A percentile compares a stretch with the other conserved stretches of the same genome.
Evolutionary conservation across 2,797 vertebrate genomes (phyloP).

Genomic region (Neosilurus mollespiculum): DNA sequence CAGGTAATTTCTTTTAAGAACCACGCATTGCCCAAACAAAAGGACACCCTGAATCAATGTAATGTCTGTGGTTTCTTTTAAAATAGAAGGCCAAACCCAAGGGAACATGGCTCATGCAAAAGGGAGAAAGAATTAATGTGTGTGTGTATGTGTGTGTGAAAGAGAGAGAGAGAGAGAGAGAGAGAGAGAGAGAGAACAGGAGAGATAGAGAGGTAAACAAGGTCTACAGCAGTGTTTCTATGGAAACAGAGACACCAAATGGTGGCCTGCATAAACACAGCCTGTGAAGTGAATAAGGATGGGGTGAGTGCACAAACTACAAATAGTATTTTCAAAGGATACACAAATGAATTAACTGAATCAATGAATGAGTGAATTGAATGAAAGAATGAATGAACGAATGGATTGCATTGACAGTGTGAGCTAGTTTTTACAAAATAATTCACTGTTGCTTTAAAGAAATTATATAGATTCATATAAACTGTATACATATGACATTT

Average conservation of each 20-base stretch:
- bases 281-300: constrained; percentile 13
- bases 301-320: constrained; percentile 23
- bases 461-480: neutral
- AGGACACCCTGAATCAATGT: constrained; percentile 41
- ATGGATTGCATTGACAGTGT: neutral
- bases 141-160: neutral
- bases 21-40: constrained; percentile 36
- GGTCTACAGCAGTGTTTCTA: constrained; percentile 47
- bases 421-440: neutral
- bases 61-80: constrained; percentile 44
- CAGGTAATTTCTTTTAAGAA: constrained; percentile 28
- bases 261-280: constrained; percentile 46
- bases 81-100: constrained; percentile 44
- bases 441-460: neutral
- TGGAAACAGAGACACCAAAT: constrained; percentile 67
- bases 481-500: neutral
- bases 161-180: neutral
- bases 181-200: neutral
- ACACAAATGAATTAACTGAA: neutral
- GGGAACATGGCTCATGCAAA: constrained; percentile 44
- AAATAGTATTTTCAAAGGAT: neutral
- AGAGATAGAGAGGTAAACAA: constrained; percentile 44
- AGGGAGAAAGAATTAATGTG: neutral
- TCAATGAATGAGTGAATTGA: constrained; percentile 2
- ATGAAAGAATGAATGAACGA: constrained; percentile 6